Percentiles rank a stretch among this genome's conserved stretches.
Conservation (phyloP, 2,113 vertebrate genomes). For the Turnix velox region DNA sequence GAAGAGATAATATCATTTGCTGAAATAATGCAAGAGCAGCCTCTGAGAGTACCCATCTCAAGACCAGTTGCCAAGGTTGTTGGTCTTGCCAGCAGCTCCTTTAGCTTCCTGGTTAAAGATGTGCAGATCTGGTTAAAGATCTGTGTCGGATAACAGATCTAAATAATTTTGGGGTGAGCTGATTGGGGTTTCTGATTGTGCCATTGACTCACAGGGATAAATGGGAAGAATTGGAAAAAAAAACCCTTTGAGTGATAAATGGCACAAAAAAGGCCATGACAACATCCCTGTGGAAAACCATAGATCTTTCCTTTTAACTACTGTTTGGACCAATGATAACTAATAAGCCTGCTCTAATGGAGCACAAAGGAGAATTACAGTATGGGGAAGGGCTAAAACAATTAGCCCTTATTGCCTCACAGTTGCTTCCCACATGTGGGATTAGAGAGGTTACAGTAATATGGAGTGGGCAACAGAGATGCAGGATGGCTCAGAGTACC, state of each 20-base stretch:
- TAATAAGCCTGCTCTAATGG: background rate
- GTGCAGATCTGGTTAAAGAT: too few species aligned
- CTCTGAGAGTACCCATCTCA: background rate
- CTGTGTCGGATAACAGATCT: background rate
- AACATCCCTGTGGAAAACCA: background rate
- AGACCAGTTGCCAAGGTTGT: background rate
- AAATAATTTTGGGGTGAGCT: background rate
- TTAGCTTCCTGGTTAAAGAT: background rate
- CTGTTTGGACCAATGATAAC: background rate
- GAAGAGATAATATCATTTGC: background rate
- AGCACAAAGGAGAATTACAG: background rate
- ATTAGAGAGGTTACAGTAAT: background rate
- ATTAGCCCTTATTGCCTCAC: background rate
- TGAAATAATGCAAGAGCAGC: background rate
- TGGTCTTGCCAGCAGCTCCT: background rate
- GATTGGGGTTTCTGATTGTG: background rate
- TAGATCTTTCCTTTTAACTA: background rate
- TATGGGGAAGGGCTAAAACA: background rate
- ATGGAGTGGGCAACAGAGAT: accelerated
- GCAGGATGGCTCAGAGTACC: background rate
- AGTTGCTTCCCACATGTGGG: background rate
- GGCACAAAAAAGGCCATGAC: background rate
- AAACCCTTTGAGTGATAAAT: background rate
- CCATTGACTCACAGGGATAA: background rate
- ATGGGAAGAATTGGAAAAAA: background rate